phyloP scores from a whole-genome alignment of 2,113 vertebrate species.

The Rhinolophus ferrumequinum region DNA sequence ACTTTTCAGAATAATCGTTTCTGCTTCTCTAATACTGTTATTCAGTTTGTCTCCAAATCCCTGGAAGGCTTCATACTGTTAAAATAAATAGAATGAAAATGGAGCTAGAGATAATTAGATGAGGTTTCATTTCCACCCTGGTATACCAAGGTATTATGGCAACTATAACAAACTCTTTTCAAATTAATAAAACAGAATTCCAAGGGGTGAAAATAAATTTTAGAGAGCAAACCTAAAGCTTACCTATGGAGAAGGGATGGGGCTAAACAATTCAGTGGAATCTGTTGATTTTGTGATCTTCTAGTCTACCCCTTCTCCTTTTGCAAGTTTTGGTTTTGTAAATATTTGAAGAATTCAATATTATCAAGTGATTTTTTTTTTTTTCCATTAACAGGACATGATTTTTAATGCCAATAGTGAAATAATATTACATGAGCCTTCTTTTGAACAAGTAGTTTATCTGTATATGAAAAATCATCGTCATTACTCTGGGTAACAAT shows the following conservation, averaged over 20 bases:
- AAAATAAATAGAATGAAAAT: slow-evolving; percentile 65
- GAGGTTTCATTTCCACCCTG: slow-evolving; percentile 24
- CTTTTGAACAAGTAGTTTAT: background rate
- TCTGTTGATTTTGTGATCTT: background rate
- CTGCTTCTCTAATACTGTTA: slow-evolving; percentile 15
- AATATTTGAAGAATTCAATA: slow-evolving; percentile 13
- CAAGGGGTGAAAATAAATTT: slow-evolving; percentile 43
- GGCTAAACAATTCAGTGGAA: background rate
- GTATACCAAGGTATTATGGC: slow-evolving; percentile 10
- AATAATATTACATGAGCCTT: background rate
- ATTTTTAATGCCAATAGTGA: slow-evolving; percentile 18
- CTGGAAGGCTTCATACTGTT: slow-evolving; percentile 34
- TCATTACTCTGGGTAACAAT: background rate
- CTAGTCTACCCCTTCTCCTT: background rate
- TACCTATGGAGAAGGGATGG: background rate
- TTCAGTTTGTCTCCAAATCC: slow-evolving; percentile 59
- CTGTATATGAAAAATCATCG: background rate
- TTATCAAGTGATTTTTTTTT: slow-evolving; percentile 25
- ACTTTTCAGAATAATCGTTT: slow-evolving; percentile 41
- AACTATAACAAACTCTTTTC: slow-evolving; percentile 22
- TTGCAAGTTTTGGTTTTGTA: slow-evolving; percentile 22
- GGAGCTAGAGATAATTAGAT: slow-evolving; percentile 22
- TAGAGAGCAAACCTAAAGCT: slow-evolving; percentile 14
- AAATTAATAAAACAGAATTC: slow-evolving; percentile 48
- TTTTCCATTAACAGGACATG: background rate